These are phyloP conservation scores for Agrochola litura DNA, from an alignment of 2,888 invertebrate species.

Conservation along the genomic window DNA sequence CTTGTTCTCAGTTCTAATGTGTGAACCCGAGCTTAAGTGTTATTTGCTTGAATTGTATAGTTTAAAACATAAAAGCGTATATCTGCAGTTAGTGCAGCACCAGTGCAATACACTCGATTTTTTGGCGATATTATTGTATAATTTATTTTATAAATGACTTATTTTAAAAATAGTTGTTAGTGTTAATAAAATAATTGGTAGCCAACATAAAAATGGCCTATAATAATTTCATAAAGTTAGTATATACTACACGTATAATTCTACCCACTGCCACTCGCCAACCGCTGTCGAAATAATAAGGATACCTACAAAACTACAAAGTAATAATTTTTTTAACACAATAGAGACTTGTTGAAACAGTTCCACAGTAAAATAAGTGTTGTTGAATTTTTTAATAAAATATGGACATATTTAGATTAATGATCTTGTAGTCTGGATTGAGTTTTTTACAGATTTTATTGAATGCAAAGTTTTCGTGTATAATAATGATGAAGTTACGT, in stretches of 20 bases:
- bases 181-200: constrained; percentile 87
- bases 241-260: constrained; percentile 71
- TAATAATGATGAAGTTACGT: constrained; percentile 72
- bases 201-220: constrained; percentile 88
- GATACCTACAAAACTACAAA: constrained; percentile 59
- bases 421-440: constrained; percentile 91
- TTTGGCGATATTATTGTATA: constrained; percentile 81
- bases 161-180: constrained; percentile 76
- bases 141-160: constrained; percentile 78
- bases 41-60: constrained; percentile 75
- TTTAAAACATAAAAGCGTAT: constrained; percentile 73
- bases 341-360: constrained; percentile 89
- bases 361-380: constrained; percentile 90
- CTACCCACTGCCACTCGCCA: constrained; percentile 88
- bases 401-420: constrained; percentile 88
- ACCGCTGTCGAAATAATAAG: constrained; percentile 83
- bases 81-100: constrained; percentile 82
- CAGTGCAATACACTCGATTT: constrained; percentile 87
- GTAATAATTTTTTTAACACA: constrained; percentile 83
- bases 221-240: constrained; percentile 77
- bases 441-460: constrained; percentile 89
- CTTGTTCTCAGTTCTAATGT: constrained; percentile 37
- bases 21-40: constrained; percentile 63
- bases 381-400: constrained; percentile 90
- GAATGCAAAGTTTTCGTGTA: constrained; percentile 77